Base-by-base conservation (phyloP, 2,797 vertebrate species). In the Sebastes elongatus region DNA sequence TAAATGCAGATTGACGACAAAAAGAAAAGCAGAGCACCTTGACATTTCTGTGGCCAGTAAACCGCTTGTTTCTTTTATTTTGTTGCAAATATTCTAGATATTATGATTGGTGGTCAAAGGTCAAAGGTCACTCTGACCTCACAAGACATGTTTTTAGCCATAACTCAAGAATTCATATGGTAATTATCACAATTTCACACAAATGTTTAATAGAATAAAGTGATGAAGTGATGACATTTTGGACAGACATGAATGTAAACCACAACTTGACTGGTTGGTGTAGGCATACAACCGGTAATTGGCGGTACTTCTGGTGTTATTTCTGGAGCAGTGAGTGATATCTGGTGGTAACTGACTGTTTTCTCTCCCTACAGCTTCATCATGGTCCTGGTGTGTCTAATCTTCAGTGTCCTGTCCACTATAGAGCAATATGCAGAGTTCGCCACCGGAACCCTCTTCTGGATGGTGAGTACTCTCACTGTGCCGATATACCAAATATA, bases 341-440 rank as follows among this genome's bases (percentile, higher is more conserved):
- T 62, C 7, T 67, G 4, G 7, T 56, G 61, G 22, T 73, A 66
- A 74, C 22, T 64, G 28, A 74, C n/a, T 64, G 32, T 81, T 23
- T 82, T 42, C 23, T 64, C 35, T 86, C 25, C 63, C 35, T 57
- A 9, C 95, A 97, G 96, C 79, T 97, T 98, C 91, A 73, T 98
- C 67, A 96, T 96, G 95, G 97, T 98, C 85, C 95, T 98, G 85
- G 94, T 97, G 89, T 98, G 97, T 92, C 96, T 98, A 52, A 96
- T 97, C 95, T 98, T 98, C 95, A 98, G 97, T 74, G 97, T 98
- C 25, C 93, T 98, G 16, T 98, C 97, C 84, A 97, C 97, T 28
- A 97, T 97, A 91, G 97, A 98, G 71, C 96, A 96, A 76, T 97
- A 97, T 89, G 96, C 97, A 73, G 97, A 97, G 25, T 97, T 97